A percentile compares a stretch with the other conserved stretches of the same genome.
phyloP scores from a whole-genome alignment of 37 sponge, comb jelly and placozoan species.

The Oopsacas minuta region DNA sequence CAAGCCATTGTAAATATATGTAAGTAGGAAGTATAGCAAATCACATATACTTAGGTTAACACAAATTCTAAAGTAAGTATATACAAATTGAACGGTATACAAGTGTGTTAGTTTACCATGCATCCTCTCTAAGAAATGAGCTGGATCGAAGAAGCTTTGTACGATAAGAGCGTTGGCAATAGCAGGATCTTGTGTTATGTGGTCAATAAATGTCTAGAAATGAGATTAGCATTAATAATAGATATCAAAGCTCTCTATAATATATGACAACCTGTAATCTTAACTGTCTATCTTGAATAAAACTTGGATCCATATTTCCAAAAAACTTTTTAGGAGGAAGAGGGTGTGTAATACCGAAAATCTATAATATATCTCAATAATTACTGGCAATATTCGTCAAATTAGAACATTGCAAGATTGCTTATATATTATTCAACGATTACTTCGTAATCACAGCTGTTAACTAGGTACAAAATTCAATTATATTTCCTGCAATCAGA shows the following conservation, averaged over 20 bases:
- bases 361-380: neutral
- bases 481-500: too few species aligned
- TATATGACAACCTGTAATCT: neutral
- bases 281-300: neutral
- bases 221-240: neutral
- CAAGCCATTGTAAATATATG: too few species aligned
- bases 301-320: constrained; percentile 5
- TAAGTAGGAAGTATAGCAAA: too few species aligned
- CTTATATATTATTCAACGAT: too few species aligned
- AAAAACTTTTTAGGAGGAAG: constrained; percentile 9
- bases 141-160: neutral
- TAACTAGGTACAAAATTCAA: too few species aligned
- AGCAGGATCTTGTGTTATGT: constrained; percentile 5
- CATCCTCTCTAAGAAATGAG: constrained; percentile 11
- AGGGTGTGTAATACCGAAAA: neutral
- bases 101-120: neutral
- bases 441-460: too few species aligned
- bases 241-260: neutral
- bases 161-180: neutral
- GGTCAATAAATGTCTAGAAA: neutral
- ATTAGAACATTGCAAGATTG: too few species aligned
- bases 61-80: neutral
- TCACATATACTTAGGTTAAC: too few species aligned
- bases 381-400: too few species aligned
- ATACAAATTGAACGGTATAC: too few species aligned